These are phyloP conservation scores for Elgonia sp. DNA, from an alignment of 2,888 invertebrate species.

Conservation along the genomic window DNA sequence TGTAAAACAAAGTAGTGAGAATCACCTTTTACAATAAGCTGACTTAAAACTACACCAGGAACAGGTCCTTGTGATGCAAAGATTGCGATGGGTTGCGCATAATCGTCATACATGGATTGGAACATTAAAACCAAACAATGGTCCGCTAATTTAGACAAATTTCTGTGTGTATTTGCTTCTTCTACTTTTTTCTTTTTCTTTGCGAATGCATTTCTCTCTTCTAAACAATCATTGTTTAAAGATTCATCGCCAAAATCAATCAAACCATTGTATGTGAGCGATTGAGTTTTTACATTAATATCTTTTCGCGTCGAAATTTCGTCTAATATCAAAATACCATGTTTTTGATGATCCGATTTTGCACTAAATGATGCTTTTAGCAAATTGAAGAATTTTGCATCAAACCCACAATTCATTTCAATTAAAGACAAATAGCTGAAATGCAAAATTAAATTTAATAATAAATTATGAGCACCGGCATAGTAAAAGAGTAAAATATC, in stretches of 20 bases:
- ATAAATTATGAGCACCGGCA: no score
- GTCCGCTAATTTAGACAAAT: not conserved
- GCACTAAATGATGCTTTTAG: not conserved
- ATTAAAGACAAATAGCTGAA: constrained; percentile 24
- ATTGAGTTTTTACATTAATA: not conserved
- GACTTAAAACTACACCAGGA: not conserved
- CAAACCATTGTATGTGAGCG: not conserved
- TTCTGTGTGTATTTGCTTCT: no score
- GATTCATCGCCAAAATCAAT: not conserved
- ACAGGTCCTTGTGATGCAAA: not conserved
- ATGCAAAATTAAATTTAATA: no score
- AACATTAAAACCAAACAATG: not conserved
- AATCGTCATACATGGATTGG: not conserved
- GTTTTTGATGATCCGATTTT: constrained; percentile 18
- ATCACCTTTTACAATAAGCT: not conserved
- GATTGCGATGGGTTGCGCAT: no score
- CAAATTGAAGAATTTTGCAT: constrained; percentile 20
- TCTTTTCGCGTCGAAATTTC: not conserved
- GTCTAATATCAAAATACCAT: constrained; percentile 35
- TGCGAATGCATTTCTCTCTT: no score
- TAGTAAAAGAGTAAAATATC: no score
- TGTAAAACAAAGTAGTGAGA: no score
- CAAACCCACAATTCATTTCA: constrained; percentile 34
- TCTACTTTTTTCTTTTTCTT: no score
- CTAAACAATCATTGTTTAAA: not conserved